A percentile compares a stretch with the other conserved stretches of the same genome.
Evolutionary conservation across 1,140 invertebrate genomes (phyloP).

Genomic region (Drosophila busckii): DNA sequence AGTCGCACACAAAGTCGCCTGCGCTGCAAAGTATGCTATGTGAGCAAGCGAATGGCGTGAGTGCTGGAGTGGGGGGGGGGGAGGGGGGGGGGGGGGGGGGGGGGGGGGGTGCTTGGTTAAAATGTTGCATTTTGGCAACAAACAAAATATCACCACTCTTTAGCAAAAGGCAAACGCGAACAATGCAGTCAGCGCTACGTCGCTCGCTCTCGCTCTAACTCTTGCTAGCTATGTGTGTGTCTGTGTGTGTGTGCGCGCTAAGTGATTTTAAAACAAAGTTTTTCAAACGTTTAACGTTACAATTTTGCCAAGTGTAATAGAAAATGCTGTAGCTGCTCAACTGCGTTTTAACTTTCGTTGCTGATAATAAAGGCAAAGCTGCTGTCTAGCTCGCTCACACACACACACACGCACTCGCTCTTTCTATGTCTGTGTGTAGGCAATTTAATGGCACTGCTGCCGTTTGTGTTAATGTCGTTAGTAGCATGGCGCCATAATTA

Average conservation of each 20-base stretch:
- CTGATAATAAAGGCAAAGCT: conserved; percentile 61
- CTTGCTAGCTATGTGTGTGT: conserved; percentile 26
- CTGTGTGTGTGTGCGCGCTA: conserved; percentile 31
- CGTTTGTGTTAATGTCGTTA: conserved; percentile 65
- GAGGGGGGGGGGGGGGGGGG: not conserved
- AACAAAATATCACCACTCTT: conserved; percentile 77
- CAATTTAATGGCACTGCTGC: conserved; percentile 59
- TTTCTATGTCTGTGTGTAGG: conserved; percentile 36
- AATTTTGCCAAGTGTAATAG: conserved; percentile 49
- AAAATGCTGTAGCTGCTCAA: conserved; percentile 38
- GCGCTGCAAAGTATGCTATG: conserved; percentile 56
- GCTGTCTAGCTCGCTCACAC: conserved; percentile 3
- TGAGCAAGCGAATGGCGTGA: conserved; percentile 2
- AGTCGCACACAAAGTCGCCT: conserved; percentile 70
- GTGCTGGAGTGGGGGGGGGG: too few relatives aligned
- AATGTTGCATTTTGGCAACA: conserved; percentile 75
- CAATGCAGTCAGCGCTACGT: conserved; percentile 24
- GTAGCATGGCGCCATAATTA: conserved; percentile 77
- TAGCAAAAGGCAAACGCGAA: conserved; percentile 63
- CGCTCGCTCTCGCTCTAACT: too few relatives aligned
- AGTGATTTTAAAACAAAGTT: conserved; percentile 76
- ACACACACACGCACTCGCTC: conserved; percentile 44
- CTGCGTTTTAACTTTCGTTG: conserved; percentile 69
- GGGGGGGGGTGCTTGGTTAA: conserved; percentile 43
- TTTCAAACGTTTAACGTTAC: conserved; percentile 72